These are phyloP conservation scores for Ecliptopera silaceata DNA, from an alignment of 2,888 invertebrate species.

Conservation along the genomic window DNA sequence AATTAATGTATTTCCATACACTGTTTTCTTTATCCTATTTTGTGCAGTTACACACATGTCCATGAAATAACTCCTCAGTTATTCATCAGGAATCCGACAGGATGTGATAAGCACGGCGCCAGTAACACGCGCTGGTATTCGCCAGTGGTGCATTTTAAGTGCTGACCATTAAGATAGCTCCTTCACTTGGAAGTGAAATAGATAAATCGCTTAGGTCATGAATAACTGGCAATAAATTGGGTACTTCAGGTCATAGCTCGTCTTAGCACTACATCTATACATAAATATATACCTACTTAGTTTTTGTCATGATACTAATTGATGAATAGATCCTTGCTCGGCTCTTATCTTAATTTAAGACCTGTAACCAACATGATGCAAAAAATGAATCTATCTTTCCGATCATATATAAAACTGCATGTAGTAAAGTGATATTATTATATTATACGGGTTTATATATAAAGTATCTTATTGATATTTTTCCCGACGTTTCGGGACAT, in stretches of 20 bases:
- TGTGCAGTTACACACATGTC: not conserved
- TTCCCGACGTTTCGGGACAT: too few species aligned
- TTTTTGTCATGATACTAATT: too few species aligned
- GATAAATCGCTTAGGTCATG: slow-evolving; percentile 20
- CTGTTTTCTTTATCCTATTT: not conserved
- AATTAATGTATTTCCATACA: not conserved
- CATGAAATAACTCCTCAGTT: slow-evolving; percentile 5
- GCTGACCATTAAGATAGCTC: slow-evolving; percentile 22
- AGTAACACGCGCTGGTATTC: slow-evolving; percentile 8
- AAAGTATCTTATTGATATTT: too few species aligned
- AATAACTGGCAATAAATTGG: slow-evolving; percentile 13
- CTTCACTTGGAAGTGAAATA: slow-evolving; percentile 11
- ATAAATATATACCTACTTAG: too few species aligned
- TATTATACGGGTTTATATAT: too few species aligned
- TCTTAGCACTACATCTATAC: not conserved
- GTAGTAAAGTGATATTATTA: too few species aligned
- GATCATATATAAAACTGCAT: too few species aligned
- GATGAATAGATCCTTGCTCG: too few species aligned
- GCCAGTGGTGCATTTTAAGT: slow-evolving; percentile 16
- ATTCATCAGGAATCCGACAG: slow-evolving; percentile 10
- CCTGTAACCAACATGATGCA: too few species aligned
- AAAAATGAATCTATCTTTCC: too few species aligned
- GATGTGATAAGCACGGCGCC: slow-evolving; percentile 18
- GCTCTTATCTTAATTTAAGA: too few species aligned
- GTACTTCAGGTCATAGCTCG: slow-evolving; percentile 9